Conservation (phyloP, 2,888 invertebrate genomes). For the Acleris cristana region DNA sequence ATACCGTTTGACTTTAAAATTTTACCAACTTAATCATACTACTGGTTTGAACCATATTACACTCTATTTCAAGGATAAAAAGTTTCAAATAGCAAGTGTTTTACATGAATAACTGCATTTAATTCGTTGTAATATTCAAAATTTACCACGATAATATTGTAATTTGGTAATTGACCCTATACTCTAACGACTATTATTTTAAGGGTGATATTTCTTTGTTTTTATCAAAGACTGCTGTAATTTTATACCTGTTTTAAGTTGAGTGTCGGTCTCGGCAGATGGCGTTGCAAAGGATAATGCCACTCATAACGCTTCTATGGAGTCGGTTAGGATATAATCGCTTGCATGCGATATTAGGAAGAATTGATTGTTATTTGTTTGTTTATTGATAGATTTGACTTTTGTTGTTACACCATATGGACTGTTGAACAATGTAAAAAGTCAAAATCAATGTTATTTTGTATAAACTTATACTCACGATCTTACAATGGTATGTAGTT, state of each 20-base stretch:
- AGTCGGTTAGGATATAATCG: constrained; percentile 58
- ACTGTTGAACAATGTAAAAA: not conserved
- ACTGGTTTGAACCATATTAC: not conserved
- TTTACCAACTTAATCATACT: constrained; percentile 42
- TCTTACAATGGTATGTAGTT: not conserved
- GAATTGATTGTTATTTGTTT: constrained; percentile 63
- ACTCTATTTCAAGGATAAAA: constrained; percentile 17
- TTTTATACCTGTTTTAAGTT: constrained; percentile 37
- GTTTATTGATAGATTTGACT: constrained; percentile 51
- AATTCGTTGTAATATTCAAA: constrained; percentile 1
- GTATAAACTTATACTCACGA: not conserved
- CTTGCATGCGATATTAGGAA: constrained; percentile 57
- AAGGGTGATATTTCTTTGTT: constrained; percentile 12
- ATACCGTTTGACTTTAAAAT: constrained; percentile 62
- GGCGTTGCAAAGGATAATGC: constrained; percentile 68
- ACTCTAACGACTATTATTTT: not conserved
- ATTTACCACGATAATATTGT: constrained; percentile 4
- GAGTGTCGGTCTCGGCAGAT: constrained; percentile 64
- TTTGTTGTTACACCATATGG: constrained; percentile 33
- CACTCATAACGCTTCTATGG: constrained; percentile 52
- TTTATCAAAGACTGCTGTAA: constrained; percentile 35
- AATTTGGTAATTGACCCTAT: not conserved
- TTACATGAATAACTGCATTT: not conserved
- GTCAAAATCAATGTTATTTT: not conserved
- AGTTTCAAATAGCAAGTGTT: constrained; percentile 43